Conservation (phyloP, 2,113 vertebrate species). For the Cyanoramphus novaezelandiae region DNA sequence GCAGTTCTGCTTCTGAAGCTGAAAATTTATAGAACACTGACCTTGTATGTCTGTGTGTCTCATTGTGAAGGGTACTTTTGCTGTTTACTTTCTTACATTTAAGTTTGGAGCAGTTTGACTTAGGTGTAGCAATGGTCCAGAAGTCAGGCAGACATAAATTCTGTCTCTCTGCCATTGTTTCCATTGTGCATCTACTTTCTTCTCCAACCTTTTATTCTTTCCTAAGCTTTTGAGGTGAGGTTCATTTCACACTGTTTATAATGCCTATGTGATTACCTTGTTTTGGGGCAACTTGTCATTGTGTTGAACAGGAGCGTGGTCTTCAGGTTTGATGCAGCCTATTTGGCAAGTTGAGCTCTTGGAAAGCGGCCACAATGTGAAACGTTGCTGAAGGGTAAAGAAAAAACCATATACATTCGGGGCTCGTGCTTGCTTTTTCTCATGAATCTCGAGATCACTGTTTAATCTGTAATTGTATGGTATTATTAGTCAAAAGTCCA, state of each 20-base stretch:
- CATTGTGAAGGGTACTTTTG: neutral
- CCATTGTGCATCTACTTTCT: neutral
- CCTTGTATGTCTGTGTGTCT: neutral
- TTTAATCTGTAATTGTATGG: neutral
- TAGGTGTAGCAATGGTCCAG: neutral
- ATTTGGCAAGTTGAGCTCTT: neutral
- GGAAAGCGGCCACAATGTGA: neutral
- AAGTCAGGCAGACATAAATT: neutral
- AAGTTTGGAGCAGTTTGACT: neutral
- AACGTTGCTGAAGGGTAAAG: neutral
- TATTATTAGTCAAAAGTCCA: neutral
- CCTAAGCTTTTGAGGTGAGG: neutral
- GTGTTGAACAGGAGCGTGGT: neutral
- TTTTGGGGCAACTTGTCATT: neutral
- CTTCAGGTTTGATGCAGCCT: neutral
- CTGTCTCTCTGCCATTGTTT: neutral
- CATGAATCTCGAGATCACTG: neutral
- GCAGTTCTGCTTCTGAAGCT: neutral
- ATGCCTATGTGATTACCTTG: neutral
- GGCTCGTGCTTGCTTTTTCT: neutral
- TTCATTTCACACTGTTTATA: neutral
- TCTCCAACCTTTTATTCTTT: neutral
- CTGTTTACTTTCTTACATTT: neutral
- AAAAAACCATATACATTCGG: fast-evolving
- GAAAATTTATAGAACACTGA: neutral